Conservation (phyloP, 2,113 vertebrate genomes). For the Craseonycteris thonglongyai region DNA sequence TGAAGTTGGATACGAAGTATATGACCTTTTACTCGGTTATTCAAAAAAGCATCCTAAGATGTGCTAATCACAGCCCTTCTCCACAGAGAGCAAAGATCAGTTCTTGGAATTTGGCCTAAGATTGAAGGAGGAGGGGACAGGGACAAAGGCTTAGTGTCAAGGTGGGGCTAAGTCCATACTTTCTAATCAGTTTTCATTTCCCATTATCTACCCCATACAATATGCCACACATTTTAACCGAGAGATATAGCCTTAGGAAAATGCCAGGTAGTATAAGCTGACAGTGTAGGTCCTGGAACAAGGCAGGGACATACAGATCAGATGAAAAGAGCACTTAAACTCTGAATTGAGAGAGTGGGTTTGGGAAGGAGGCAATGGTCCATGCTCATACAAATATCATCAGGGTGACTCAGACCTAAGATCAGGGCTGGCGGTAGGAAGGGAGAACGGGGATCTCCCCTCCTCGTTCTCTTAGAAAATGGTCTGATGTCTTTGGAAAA, state of each 20-base stretch:
- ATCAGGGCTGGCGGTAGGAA: background rate
- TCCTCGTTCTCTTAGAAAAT: background rate
- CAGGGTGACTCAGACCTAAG: background rate
- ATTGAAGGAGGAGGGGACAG: background rate
- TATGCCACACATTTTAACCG: background rate
- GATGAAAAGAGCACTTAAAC: background rate
- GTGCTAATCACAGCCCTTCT: slow-evolving; percentile 29
- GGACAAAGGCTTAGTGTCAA: slow-evolving; percentile 6
- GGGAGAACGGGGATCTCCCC: background rate
- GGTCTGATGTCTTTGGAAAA: background rate
- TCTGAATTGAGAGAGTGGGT: background rate
- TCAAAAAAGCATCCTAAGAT: slow-evolving; percentile 32
- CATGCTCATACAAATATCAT: background rate
- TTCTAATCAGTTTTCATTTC: background rate
- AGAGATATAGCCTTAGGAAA: background rate
- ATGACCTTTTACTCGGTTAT: slow-evolving; percentile 29
- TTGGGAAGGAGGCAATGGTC: background rate
- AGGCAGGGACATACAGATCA: background rate
- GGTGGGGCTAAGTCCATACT: background rate
- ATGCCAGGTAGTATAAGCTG: background rate
- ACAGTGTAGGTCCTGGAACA: background rate
- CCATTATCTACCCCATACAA: background rate
- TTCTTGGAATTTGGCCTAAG: slow-evolving; percentile 38
- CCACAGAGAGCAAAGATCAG: slow-evolving; percentile 55
- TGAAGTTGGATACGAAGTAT: slow-evolving; percentile 30